Evolutionary conservation across 64 coral and sea anemone species (phyloP).

Genomic region (Anthopleura sola): DNA sequence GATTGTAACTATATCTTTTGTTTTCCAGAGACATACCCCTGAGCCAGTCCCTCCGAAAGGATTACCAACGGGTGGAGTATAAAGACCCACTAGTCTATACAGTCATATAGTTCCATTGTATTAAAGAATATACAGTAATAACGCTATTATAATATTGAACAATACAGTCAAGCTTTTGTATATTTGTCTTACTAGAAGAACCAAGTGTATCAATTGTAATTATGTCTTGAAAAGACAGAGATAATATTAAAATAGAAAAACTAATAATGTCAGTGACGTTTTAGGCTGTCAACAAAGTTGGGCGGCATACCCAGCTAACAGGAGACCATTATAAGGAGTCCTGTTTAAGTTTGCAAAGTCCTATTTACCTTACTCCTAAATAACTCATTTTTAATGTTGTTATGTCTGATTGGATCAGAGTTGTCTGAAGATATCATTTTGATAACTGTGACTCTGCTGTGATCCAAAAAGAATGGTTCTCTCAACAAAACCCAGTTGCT

Average conservation of each 20-base stretch:
- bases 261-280: background rate
- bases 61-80: background rate
- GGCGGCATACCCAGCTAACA: no score
- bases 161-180: constrained; percentile 6
- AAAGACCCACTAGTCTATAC: background rate
- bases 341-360: no score
- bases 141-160: background rate
- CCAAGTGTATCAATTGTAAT: background rate
- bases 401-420: no score
- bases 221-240: background rate
- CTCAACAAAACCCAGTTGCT: no score
- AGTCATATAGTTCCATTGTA: background rate
- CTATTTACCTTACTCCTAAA: no score
- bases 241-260: constrained; percentile 1
- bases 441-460: no score
- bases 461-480: no score
- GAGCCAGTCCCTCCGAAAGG: constrained; percentile 38
- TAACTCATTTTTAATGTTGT: no score
- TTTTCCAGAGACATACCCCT: constrained; percentile 50
- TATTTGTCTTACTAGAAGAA: background rate
- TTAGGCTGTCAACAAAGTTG: no score
- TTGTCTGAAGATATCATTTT: no score
- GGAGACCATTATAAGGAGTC: no score
- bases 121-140: background rate
- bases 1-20: background rate